Evolutionary conservation across 1,140 invertebrate genomes (phyloP), one percentile per base, ranked within the genome.

Genomic region (Neodiprion fabricii): DNA sequence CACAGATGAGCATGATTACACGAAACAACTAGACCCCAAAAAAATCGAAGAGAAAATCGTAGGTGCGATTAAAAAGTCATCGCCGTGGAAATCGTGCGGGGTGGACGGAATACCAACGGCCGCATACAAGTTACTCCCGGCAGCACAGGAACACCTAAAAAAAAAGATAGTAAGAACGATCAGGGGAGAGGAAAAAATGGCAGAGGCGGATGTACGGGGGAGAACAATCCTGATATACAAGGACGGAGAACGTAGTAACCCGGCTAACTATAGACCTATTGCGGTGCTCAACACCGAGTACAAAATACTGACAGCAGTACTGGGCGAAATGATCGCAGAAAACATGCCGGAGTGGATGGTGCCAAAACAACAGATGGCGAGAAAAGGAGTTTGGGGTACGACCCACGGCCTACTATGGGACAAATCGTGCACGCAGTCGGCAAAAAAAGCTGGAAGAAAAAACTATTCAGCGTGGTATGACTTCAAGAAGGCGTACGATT

Each of bases 241-340:
- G 23, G 17, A 5, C 7, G 71, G 70, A 12, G 76, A 77, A 0
- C 48, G 48, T 28, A 17, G 3, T 1, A 72, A 80, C 67, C 78
- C 79, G 7, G 72, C 48, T 5, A 83, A 83, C 61, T 81, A 81
- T 67, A 53, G 80, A 40, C 80, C 80, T 5, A 83, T 80, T 14
- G 76, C 78, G 3, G 49, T 80, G 48, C 70, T 77, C 0, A 77
- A 77, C 40, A 28, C 70, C 0, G 77, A 79, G 11, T 81, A 79
- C 65, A 81, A 81, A 70, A 71, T 79, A 12, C 47, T 77, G n/a
- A 81, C 76, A 0, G 73, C 76, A 40, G 72, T 73, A 47, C 71
- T 81, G 11, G 70, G 73, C 48, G 28, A 67, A 7, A 49, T 70
- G 17, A 53, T 79, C 67, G 68, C 70, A 53, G 71, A 76, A 68